Conservation (phyloP, 2,888 invertebrate genomes). For the Aromia moschata region DNA sequence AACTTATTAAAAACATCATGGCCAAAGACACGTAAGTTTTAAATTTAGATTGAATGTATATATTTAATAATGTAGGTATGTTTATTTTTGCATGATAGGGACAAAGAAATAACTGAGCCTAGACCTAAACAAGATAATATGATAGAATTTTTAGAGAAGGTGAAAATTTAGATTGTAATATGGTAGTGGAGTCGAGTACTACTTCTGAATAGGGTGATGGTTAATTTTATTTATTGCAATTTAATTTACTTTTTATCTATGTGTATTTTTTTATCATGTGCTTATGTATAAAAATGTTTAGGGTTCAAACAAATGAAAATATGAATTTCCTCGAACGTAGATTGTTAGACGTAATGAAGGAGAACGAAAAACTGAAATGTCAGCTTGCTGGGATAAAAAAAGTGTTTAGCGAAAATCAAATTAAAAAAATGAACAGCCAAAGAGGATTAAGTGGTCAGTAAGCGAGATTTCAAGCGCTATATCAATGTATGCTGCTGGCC, state of each 20-base stretch:
- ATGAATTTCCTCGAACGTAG: background rate
- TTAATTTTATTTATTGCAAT: background rate
- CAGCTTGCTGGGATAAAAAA: slow-evolving; percentile 14
- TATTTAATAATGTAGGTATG: background rate
- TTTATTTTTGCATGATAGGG: background rate
- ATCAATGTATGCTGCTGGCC: slow-evolving; percentile 27
- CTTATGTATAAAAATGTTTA: background rate
- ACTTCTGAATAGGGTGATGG: background rate
- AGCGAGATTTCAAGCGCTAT: slow-evolving; percentile 29
- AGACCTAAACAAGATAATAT: background rate
- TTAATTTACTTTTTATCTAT: background rate
- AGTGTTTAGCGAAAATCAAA: slow-evolving; percentile 29
- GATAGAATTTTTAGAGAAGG: background rate
- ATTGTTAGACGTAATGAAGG: background rate
- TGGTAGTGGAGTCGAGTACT: background rate
- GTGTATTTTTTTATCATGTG: slow-evolving; percentile 4
- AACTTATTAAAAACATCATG: background rate
- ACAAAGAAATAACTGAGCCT: background rate
- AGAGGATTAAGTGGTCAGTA: slow-evolving; percentile 28
- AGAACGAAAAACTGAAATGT: slow-evolving; percentile 10
- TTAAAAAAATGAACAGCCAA: slow-evolving; percentile 21
- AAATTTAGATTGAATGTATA: background rate
- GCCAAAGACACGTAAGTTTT: background rate
- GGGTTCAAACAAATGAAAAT: background rate
- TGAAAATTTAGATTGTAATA: background rate